Conservation (phyloP, 2,797 vertebrate species). For the Diceros bicornis region DNA sequence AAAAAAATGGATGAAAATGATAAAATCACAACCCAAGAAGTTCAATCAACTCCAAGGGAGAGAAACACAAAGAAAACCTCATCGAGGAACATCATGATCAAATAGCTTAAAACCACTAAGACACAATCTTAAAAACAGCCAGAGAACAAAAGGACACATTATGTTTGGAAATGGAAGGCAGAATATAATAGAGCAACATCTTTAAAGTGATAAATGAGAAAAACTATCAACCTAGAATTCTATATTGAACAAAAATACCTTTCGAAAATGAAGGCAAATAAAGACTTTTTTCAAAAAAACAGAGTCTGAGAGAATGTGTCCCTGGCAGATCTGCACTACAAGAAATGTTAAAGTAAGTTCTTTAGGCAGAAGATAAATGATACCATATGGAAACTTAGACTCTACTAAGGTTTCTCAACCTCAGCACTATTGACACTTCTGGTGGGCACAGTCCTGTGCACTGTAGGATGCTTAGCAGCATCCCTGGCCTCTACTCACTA, state of each 20-base stretch:
- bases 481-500: not conserved
- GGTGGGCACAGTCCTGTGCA: not conserved
- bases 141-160: not conserved
- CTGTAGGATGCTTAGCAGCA: not conserved
- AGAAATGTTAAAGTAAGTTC: not conserved
- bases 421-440: not conserved
- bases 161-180: slow-evolving; percentile 3
- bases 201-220: slow-evolving; percentile 38
- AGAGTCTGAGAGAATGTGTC: not conserved
- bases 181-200: not conserved
- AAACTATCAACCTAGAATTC: not conserved
- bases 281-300: not conserved
- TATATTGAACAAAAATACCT: not conserved
- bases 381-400: not conserved
- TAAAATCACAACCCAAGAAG: not conserved
- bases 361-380: not conserved
- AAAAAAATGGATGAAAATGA: slow-evolving; percentile 3
- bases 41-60: not conserved
- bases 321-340: not conserved
- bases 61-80: not conserved
- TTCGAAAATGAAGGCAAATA: not conserved
- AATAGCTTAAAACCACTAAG: slow-evolving; percentile 21
- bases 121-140: slow-evolving; percentile 54
- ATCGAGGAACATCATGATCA: not conserved
- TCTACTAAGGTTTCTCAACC: not conserved